Percentiles rank a stretch among this genome's conserved stretches.
Evolutionary conservation across 1,140 invertebrate genomes (phyloP).

Genomic region (Microplitis demolitor): DNA sequence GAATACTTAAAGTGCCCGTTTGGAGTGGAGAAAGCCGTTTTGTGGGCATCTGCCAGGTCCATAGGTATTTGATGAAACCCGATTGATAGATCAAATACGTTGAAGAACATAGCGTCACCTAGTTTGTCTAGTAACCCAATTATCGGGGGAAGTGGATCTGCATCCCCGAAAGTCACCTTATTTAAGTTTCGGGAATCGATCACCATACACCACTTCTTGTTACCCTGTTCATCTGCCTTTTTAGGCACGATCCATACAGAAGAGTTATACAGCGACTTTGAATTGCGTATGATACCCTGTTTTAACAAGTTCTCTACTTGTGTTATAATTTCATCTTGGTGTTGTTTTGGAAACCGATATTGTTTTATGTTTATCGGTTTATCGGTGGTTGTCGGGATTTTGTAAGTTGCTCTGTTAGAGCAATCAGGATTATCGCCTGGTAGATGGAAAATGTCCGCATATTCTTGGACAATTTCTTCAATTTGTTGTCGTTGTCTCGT

Average conservation of each 20-base stretch:
- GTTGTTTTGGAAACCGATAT: too few species aligned
- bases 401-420: background rate
- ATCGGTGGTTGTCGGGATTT: too few species aligned
- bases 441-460: slow-evolving; percentile 1
- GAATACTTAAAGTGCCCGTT: slow-evolving; percentile 4
- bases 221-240: too few species aligned
- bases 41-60: background rate
- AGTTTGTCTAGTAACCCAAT: slow-evolving; percentile 13
- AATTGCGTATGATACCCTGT: background rate
- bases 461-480: background rate
- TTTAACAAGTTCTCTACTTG: slow-evolving; percentile 6
- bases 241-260: background rate
- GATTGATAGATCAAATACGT: background rate
- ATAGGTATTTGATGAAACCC: slow-evolving; percentile 11
- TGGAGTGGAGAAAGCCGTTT: slow-evolving; percentile 18
- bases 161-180: slow-evolving; percentile 14
- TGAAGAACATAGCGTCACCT: slow-evolving; percentile 9
- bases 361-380: too few species aligned
- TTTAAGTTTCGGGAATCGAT: slow-evolving; percentile 7
- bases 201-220: slow-evolving; percentile 14
- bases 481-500: background rate
- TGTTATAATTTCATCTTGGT: background rate
- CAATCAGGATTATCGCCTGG: background rate
- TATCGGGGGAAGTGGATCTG: slow-evolving; percentile 8
- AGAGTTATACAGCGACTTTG: background rate